phyloP scores from a whole-genome alignment of 1,140 invertebrate species.

The Ceratitis capitata region DNA sequence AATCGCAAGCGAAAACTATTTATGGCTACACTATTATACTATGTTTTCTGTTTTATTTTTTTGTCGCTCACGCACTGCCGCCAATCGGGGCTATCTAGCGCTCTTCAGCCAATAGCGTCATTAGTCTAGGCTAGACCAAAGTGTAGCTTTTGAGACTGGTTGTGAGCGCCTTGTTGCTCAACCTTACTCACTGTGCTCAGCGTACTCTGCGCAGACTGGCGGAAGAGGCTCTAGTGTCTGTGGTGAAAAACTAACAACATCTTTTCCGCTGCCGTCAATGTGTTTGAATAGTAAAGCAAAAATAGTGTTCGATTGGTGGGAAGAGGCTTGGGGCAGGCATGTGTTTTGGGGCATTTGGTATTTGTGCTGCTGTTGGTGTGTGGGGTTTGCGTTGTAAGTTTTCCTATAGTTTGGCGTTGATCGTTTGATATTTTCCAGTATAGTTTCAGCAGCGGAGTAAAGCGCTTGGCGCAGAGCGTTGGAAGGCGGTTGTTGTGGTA shows the following conservation, averaged over 20 bases:
- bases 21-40: not conserved
- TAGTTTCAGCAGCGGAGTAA: not conserved
- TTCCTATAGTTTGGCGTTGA: constrained; percentile 13
- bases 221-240: not conserved
- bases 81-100: not conserved
- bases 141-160: not conserved
- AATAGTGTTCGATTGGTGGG: not conserved
- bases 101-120: not conserved
- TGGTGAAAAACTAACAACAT: constrained; percentile 34
- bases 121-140: constrained; percentile 36
- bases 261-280: not conserved
- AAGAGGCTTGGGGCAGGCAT: not conserved
- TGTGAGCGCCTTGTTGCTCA: not conserved
- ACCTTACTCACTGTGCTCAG: not conserved
- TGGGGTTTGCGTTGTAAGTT: not conserved
- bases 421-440: not conserved
- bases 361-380: not conserved
- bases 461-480: constrained; percentile 16
- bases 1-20: not conserved
- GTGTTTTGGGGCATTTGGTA: not conserved
- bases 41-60: not conserved
- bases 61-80: not conserved
- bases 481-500: not conserved
- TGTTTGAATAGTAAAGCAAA: too few species aligned
- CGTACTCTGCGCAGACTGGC: not conserved